Percentiles rank a stretch among this genome's conserved stretches.
These are phyloP conservation scores for Bubo bubo DNA, from an alignment of 2,113 vertebrate genomes.

Conservation along the genomic window DNA sequence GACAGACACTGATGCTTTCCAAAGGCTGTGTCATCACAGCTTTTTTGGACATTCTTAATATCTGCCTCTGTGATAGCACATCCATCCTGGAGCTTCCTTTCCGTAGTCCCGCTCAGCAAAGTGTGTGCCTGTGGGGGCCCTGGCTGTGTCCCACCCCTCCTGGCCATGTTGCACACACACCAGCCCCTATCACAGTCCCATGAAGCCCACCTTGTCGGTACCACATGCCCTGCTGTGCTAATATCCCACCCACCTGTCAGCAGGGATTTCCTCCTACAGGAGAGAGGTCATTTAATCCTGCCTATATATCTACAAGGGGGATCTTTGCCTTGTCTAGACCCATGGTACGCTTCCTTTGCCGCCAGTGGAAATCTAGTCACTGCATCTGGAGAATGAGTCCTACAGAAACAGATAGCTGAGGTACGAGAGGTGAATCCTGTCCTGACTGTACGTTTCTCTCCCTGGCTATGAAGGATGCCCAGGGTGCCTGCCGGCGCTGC, in stretches of 20 bases:
- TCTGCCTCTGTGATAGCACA: not conserved
- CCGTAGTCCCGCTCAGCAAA: not conserved
- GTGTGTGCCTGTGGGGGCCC: not conserved
- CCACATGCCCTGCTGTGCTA: not conserved
- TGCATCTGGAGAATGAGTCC: not conserved
- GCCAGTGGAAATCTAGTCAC: not conserved
- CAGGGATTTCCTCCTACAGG: not conserved
- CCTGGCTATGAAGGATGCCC: not conserved
- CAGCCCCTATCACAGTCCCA: not conserved
- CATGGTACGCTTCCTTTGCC: rapidly evolving
- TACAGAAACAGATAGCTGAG: not conserved
- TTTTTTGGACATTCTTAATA: not conserved
- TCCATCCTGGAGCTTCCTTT: not conserved
- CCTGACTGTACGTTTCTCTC: not conserved
- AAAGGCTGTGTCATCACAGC: not conserved
- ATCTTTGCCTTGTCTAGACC: not conserved
- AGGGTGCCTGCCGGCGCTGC: not conserved
- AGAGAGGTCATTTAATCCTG: not conserved
- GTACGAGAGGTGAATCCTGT: not conserved
- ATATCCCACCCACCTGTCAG: not conserved
- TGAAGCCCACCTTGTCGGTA: not conserved
- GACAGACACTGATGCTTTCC: not conserved
- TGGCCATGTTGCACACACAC: not conserved
- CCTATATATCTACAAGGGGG: not conserved
- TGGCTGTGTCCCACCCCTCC: not conserved